phyloP scores from a whole-genome alignment of 2,113 vertebrate genomes.

The Eptesicus fuscus region DNA sequence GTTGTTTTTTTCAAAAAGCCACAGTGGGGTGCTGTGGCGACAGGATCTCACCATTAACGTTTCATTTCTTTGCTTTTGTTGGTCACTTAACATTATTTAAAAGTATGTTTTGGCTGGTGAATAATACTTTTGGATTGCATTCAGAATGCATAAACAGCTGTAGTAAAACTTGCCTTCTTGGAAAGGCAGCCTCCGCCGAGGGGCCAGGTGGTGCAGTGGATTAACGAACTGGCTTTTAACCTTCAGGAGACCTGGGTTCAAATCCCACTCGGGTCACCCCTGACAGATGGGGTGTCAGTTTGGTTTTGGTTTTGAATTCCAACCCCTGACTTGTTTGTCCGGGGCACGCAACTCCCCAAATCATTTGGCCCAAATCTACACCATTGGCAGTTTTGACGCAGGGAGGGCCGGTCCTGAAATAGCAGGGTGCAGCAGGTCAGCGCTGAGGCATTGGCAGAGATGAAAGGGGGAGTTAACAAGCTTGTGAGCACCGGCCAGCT shows the following conservation, averaged over 20 bases:
- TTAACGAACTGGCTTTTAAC: background rate
- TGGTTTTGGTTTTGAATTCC: conserved; percentile 49
- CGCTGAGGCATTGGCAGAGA: conserved; percentile 56
- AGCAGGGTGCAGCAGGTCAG: conserved; percentile 53
- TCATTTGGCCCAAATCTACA: conserved; percentile 64
- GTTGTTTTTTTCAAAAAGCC: conserved; percentile 70
- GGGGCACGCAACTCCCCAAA: conserved; percentile 62
- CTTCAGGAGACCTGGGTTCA: conserved; percentile 30
- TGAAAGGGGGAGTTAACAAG: conserved; percentile 44
- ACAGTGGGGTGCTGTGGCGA: conserved; percentile 75
- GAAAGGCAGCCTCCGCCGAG: conserved; percentile 1
- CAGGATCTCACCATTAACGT: conserved; percentile 71
- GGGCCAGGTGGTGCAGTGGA: conserved; percentile 40
- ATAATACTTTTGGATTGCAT: conserved; percentile 73
- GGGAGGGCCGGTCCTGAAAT: conserved; percentile 61
- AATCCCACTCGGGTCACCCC: background rate
- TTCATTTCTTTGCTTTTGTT: conserved; percentile 78
- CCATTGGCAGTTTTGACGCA: conserved; percentile 57
- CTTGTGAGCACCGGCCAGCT: conserved; percentile 40
- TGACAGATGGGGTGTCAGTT: background rate
- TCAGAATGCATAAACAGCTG: conserved; percentile 77
- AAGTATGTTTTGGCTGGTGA: conserved; percentile 76
- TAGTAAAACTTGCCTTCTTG: conserved; percentile 68
- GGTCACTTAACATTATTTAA: conserved; percentile 76
- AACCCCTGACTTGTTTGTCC: conserved; percentile 58